Base-by-base conservation (phyloP, 2,888 invertebrate species). In the Ischnus inquisitorius region DNA sequence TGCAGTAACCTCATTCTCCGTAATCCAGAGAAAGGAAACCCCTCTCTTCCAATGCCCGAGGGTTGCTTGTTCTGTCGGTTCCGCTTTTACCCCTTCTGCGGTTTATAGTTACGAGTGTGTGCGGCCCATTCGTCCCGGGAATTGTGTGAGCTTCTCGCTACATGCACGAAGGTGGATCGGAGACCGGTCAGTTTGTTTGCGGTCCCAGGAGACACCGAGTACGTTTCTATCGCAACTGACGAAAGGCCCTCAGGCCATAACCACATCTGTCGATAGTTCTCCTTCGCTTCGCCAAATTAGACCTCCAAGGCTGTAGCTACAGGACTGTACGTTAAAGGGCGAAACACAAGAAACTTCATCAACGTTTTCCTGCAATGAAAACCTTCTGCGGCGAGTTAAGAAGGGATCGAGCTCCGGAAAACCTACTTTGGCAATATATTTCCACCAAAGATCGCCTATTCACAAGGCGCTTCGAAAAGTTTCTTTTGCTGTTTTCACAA, bases 141-240 rank as follows among this genome's bases (percentile, higher is more conserved):
- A 75, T 75, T 69, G 64, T 51, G 67, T 62, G 25, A n/a, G 54
- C 19, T 10, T 10, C 65, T 74, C 39, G 16, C 64, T 64, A 54
- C 62, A 34, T 51, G 25, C 78, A n/a, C 46, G 67, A 54, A 75
- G 54, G n/a, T 48, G 54, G 74, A 39, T 10, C 34, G 34, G 6
- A 34, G 34, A 34, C 48, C n/a, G 78, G 64, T 69, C 74, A 75
- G 75, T 75, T 69, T 75, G 65, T 79, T 79, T 75, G 83, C 22
- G 75, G 79, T 83, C 79, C 65, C 65, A n/a, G 48, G 69, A 79
- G 78, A 82, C 74, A 64, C 64, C 43, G 25, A 14, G 43, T 79
- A 57, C 64, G 62, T 60, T 64, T 48, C 69, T 22, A 19, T 54
- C 65, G 19, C 3, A 43, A 54, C 75, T 48, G 46, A 64, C 67